Percentiles rank a stretch among this genome's conserved stretches.
phyloP scores from a whole-genome alignment of 2,888 invertebrate species.

The Morpho helenor region DNA sequence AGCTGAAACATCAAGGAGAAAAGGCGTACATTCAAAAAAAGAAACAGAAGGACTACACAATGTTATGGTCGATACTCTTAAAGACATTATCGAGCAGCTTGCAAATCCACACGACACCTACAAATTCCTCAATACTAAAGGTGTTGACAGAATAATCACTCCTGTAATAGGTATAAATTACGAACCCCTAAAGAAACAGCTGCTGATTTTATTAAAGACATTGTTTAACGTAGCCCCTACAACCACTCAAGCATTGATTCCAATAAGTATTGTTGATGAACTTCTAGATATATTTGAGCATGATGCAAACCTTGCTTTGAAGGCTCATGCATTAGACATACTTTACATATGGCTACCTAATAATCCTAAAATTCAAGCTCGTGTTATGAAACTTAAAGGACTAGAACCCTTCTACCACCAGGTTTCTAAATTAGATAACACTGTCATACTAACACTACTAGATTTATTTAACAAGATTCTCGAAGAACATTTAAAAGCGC shows the following conservation, averaged over 20 bases:
- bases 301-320: conserved; percentile 44
- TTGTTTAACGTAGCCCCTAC: conserved; percentile 46
- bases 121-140: conserved; percentile 48
- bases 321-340: conserved; percentile 50
- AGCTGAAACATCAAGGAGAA: conserved; percentile 28
- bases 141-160: conserved; percentile 44
- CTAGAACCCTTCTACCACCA: conserved; percentile 58
- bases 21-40: conserved; percentile 29
- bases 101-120: conserved; percentile 40
- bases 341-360: conserved; percentile 53
- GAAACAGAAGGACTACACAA: conserved; percentile 34
- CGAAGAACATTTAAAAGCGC: conserved; percentile 48
- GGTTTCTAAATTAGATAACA: conserved; percentile 43
- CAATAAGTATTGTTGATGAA: conserved; percentile 45
- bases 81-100: conserved; percentile 38
- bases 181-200: conserved; percentile 37
- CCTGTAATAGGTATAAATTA: conserved; percentile 35
- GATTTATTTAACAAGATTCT: conserved; percentile 58
- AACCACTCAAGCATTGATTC: conserved; percentile 40
- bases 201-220: conserved; percentile 42
- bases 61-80: conserved; percentile 35
- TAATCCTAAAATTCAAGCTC: conserved; percentile 52
- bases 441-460: conserved; percentile 41
- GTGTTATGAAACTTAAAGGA: conserved; percentile 59
- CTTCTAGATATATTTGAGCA: conserved; percentile 54